These are phyloP conservation scores for Drosophila bunnanda DNA, from an alignment of 2,888 invertebrate species.

Conservation along the genomic window DNA sequence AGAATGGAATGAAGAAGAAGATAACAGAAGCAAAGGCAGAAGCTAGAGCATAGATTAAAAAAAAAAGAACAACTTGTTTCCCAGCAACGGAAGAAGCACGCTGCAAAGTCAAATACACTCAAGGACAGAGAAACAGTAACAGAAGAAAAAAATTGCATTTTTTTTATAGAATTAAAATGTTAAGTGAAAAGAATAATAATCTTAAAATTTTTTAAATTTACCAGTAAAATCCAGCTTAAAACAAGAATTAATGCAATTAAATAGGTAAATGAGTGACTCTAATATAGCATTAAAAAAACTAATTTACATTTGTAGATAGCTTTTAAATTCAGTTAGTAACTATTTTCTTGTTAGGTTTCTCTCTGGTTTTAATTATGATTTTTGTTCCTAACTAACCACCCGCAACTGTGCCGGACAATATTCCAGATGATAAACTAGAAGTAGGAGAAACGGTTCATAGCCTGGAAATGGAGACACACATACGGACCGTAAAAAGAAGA, in stretches of 20 bases:
- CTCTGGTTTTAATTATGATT: background rate
- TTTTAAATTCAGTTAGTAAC: too few relatives aligned
- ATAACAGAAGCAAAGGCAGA: slow-evolving; percentile 49
- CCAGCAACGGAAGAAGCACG: slow-evolving; percentile 65
- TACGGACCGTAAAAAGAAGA: slow-evolving; percentile 7
- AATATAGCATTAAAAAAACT: too few relatives aligned
- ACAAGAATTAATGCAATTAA: too few relatives aligned
- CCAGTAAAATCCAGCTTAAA: too few relatives aligned
- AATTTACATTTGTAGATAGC: too few relatives aligned
- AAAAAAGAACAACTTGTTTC: slow-evolving; percentile 62
- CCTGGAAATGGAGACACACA: slow-evolving; percentile 58
- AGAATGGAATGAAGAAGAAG: slow-evolving; percentile 33
- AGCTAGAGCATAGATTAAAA: slow-evolving; percentile 37
- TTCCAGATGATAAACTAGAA: slow-evolving; percentile 51
- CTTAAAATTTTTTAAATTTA: too few relatives aligned
- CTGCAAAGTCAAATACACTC: slow-evolving; percentile 23
- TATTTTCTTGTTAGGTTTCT: background rate
- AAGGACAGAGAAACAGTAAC: background rate
- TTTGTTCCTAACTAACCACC: slow-evolving; percentile 4
- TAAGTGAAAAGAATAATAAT: too few relatives aligned
- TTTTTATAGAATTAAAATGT: too few relatives aligned
- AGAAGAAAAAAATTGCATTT: too few relatives aligned
- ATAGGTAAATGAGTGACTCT: too few relatives aligned
- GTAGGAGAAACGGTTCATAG: slow-evolving; percentile 60
- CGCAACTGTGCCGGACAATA: slow-evolving; percentile 39